Percentiles rank a stretch among this genome's conserved stretches.
Conservation (phyloP, 2,888 invertebrate species). For the Idaea dimidiata region DNA sequence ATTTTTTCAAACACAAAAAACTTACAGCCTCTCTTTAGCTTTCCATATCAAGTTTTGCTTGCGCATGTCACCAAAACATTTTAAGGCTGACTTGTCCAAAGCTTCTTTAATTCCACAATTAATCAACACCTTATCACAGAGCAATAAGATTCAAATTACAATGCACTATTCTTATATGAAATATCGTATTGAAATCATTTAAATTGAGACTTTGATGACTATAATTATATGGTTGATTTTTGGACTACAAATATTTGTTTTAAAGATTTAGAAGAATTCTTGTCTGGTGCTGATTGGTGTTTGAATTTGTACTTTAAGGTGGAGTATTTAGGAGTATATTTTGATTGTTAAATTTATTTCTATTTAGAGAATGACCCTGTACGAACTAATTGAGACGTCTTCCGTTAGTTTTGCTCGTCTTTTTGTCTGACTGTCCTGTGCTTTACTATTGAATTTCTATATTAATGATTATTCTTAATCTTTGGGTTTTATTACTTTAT, state of each 20-base stretch:
- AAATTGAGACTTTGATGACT: slow-evolving; percentile 27
- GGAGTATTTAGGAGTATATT: slow-evolving; percentile 25
- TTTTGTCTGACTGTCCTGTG: slow-evolving; percentile 53
- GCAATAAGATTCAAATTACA: slow-evolving; percentile 33
- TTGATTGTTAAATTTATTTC: slow-evolving; percentile 37
- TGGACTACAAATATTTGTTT: slow-evolving; percentile 13
- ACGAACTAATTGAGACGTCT: slow-evolving; percentile 76
- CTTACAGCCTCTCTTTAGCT: slow-evolving; percentile 40
- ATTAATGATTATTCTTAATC: not conserved
- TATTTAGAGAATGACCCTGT: slow-evolving; percentile 59
- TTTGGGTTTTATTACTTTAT: not conserved
- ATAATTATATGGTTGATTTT: slow-evolving; percentile 11
- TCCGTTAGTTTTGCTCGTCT: slow-evolving; percentile 52
- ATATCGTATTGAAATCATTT: slow-evolving; percentile 38
- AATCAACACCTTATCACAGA: slow-evolving; percentile 19
- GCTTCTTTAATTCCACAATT: slow-evolving; percentile 38
- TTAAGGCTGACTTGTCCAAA: slow-evolving; percentile 60
- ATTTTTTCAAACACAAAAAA: not conserved
- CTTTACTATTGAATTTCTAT: slow-evolving; percentile 10
- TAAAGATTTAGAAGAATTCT: not conserved
- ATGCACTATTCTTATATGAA: not conserved
- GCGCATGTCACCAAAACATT: slow-evolving; percentile 80
- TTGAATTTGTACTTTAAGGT: slow-evolving; percentile 7
- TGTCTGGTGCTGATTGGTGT: not conserved
- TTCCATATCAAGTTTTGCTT: slow-evolving; percentile 49